Conservation (phyloP, 2,797 vertebrate genomes). For the Astyanax mexicanus region DNA sequence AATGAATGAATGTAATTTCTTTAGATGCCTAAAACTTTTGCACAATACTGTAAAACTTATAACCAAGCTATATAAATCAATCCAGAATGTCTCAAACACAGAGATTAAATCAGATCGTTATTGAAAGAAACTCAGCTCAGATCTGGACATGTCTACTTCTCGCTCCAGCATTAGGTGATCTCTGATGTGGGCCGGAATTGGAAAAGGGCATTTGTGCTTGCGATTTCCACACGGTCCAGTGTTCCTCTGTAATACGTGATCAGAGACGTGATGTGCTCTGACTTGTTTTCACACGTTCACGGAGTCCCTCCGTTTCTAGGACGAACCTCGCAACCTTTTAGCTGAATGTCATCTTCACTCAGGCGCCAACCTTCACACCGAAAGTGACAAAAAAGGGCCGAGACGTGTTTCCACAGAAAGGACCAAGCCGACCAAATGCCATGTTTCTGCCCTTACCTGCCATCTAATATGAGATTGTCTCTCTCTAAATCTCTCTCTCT, state of each 20-base stretch:
- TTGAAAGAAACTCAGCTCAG: no score
- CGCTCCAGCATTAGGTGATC: background rate
- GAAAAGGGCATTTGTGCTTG: background rate
- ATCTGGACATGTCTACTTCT: no score
- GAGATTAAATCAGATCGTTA: no score
- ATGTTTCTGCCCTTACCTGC: background rate
- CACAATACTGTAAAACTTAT: no score
- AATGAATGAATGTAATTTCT: no score
- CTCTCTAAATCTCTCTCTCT: background rate
- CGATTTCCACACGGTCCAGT: background rate
- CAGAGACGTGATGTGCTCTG: slow-evolving; percentile 32
- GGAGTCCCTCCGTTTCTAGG: slow-evolving; percentile 67
- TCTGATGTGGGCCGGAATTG: background rate
- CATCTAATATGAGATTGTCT: no score
- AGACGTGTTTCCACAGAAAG: slow-evolving; percentile 29
- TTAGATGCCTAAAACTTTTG: no score
- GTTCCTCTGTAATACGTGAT: background rate
- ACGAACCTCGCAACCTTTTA: slow-evolving; percentile 62
- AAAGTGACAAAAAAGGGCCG: slow-evolving; percentile 66
- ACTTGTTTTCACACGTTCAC: slow-evolving; percentile 62
- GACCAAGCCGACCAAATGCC: background rate
- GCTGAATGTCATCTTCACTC: slow-evolving; percentile 64
- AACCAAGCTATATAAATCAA: no score
- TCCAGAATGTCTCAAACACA: no score
- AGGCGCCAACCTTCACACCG: slow-evolving; percentile 68